Evolutionary conservation across 2,888 invertebrate genomes (phyloP).

Genomic region (Eupithecia dodoneata): DNA sequence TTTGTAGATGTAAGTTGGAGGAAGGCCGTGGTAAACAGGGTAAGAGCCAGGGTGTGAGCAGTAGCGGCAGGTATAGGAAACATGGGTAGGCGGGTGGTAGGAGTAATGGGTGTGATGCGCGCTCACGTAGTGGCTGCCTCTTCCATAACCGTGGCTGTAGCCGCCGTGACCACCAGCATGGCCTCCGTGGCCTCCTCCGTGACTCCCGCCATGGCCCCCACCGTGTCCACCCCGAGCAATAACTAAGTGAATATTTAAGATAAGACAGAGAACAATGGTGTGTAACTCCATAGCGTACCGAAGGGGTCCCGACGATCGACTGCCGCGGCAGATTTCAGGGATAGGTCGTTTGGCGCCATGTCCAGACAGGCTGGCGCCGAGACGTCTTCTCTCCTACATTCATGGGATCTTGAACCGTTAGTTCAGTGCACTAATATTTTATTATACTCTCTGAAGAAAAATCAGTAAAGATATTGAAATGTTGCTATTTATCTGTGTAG

Average conservation of each 20-base stretch:
- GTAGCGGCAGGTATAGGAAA: conserved; percentile 67
- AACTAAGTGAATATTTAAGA: conserved; percentile 49
- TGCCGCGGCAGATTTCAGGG: conserved; percentile 58
- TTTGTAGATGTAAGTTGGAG: conserved; percentile 73
- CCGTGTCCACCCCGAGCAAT: conserved; percentile 55
- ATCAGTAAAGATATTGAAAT: not conserved
- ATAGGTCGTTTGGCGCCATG: conserved; percentile 63
- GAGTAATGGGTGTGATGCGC: conserved; percentile 68
- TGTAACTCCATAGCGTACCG: conserved; percentile 66
- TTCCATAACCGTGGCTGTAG: conserved; percentile 46
- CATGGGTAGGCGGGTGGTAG: conserved; percentile 72
- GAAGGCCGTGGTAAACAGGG: conserved; percentile 72
- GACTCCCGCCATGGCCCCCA: conserved; percentile 29
- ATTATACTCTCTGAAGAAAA: not conserved
- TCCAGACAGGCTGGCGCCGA: conserved; percentile 71
- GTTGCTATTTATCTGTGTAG: not conserved
- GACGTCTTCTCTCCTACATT: conserved; percentile 57
- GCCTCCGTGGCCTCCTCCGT: conserved; percentile 36
- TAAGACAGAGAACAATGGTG: conserved; percentile 50
- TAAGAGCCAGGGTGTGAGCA: conserved; percentile 64
- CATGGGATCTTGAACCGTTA: conserved; percentile 25
- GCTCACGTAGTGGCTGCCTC: conserved; percentile 59
- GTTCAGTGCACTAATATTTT: conserved; percentile 34
- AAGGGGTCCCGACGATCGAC: conserved; percentile 69
- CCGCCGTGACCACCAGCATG: conserved; percentile 48